Conservation (phyloP, 35 echinoderm and acorn worm genomes). For the Apostichopus californicus region DNA sequence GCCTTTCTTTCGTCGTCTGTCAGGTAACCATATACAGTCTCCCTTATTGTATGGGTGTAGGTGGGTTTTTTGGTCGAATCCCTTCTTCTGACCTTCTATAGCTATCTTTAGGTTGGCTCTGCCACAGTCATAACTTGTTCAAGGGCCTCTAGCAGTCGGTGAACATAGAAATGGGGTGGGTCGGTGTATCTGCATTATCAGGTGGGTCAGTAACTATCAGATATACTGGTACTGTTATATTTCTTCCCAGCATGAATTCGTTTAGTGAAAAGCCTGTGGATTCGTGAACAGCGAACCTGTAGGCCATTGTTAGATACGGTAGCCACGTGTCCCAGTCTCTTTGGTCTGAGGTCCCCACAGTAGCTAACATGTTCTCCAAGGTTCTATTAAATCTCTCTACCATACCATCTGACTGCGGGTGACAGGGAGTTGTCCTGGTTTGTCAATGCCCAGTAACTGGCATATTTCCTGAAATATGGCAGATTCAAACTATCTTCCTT, state of each 20-base stretch:
- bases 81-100: neutral
- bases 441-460: constrained; percentile 48
- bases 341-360: constrained; percentile 3
- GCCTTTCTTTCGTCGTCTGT: constrained; percentile 30
- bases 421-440: constrained; percentile 58
- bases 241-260: constrained; percentile 49
- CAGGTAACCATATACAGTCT: constrained; percentile 59
- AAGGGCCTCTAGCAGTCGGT: neutral
- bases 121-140: neutral
- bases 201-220: neutral
- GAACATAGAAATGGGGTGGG: neutral
- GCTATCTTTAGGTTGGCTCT: neutral
- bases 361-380: constrained; percentile 47
- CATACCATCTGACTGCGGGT: constrained; percentile 62
- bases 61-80: constrained; percentile 9
- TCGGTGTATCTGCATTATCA: neutral
- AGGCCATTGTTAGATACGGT: constrained; percentile 47
- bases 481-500: constrained; percentile 66
- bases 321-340: constrained; percentile 35
- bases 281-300: constrained; percentile 41
- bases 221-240: constrained; percentile 14
- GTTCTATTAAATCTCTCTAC: constrained; percentile 55
- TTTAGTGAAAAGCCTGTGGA: neutral
- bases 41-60: neutral
- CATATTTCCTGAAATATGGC: constrained; percentile 53